Conservation (phyloP, 1,140 invertebrate genomes). For the Drosophila ambigua region DNA sequence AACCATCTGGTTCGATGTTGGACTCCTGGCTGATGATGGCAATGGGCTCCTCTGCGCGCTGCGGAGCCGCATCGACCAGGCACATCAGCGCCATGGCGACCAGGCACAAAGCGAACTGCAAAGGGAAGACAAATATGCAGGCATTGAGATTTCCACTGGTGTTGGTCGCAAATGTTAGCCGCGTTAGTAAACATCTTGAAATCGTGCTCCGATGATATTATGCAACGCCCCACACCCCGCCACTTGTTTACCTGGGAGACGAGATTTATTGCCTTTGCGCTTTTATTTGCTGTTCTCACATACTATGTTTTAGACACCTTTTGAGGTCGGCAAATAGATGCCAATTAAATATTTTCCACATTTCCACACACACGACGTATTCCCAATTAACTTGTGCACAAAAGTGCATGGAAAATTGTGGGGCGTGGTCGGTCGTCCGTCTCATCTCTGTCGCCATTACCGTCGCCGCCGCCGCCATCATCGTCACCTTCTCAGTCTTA, state of each 20-base stretch:
- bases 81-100: slow-evolving; percentile 66
- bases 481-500: background rate
- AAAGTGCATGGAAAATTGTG: slow-evolving; percentile 51
- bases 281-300: slow-evolving; percentile 53
- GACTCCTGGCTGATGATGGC: slow-evolving; percentile 88
- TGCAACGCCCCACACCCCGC: slow-evolving; percentile 19
- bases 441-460: slow-evolving; percentile 11
- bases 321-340: slow-evolving; percentile 72
- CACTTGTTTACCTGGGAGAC: background rate
- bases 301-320: slow-evolving; percentile 44
- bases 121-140: slow-evolving; percentile 38
- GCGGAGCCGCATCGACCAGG: slow-evolving; percentile 83
- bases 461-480: too few relatives aligned
- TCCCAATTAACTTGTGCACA: slow-evolving; percentile 43
- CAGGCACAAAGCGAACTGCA: slow-evolving; percentile 69
- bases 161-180: slow-evolving; percentile 29
- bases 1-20: slow-evolving; percentile 87
- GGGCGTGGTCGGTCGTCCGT: slow-evolving; percentile 38
- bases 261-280: slow-evolving; percentile 48
- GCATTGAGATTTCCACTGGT: slow-evolving; percentile 18
- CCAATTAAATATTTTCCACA: slow-evolving; percentile 71
- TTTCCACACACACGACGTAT: slow-evolving; percentile 34
- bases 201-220: slow-evolving; percentile 41
- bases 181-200: slow-evolving; percentile 44
- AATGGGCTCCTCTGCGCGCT: slow-evolving; percentile 85